Evolutionary conservation across 2,888 invertebrate genomes (phyloP).

Genomic region (Vannuccia rotundouncinata): DNA sequence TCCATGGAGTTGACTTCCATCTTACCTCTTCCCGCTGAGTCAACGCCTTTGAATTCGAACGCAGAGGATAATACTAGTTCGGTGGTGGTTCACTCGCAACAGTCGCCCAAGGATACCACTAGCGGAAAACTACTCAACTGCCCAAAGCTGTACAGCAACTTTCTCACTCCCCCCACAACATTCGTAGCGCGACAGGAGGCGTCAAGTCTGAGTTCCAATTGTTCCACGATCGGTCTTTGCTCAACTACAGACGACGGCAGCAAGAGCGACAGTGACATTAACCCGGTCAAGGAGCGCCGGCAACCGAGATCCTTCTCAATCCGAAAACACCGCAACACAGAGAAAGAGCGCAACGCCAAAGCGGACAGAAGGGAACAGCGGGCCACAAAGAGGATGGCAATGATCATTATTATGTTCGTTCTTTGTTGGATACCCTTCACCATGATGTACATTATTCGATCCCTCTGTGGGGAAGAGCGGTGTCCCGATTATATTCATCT

Average conservation of each 20-base stretch:
- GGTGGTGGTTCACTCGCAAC: background rate
- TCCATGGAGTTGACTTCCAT: slow-evolving; percentile 3
- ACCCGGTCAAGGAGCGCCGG: slow-evolving; percentile 1
- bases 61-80: background rate
- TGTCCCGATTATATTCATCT: slow-evolving; percentile 43
- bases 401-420: slow-evolving; percentile 55
- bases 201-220: background rate
- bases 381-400: slow-evolving; percentile 56
- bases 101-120: background rate
- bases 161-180: background rate
- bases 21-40: background rate
- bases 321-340: background rate
- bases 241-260: background rate
- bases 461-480: slow-evolving; percentile 40
- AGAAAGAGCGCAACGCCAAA: background rate
- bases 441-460: slow-evolving; percentile 53
- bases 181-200: background rate
- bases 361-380: slow-evolving; percentile 51
- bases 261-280: background rate
- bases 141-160: background rate
- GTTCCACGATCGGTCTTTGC: background rate
- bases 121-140: background rate
- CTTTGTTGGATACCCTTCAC: slow-evolving; percentile 57
- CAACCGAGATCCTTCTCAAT: background rate
- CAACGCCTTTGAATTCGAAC: background rate